Evolutionary conservation across 2,797 vertebrate genomes (phyloP).

Genomic region (Somateria mollissima): DNA sequence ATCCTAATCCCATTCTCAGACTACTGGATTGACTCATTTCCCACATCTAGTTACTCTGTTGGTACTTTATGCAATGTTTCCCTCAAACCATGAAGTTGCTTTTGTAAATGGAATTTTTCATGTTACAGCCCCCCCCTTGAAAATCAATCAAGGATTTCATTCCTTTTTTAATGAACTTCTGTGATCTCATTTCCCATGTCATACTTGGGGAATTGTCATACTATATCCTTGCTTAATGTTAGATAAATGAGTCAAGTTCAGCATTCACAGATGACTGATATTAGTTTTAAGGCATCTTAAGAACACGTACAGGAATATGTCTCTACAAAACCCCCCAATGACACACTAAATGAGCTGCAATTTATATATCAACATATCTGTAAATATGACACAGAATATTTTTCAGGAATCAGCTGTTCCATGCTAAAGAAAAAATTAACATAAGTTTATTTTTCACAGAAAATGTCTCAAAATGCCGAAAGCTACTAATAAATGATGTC

Average conservation of each 20-base stretch:
- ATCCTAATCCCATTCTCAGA: slow-evolving; percentile 56
- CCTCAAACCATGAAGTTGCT: background rate
- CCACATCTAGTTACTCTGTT: slow-evolving; percentile 23
- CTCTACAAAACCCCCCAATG: background rate
- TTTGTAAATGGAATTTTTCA: slow-evolving; percentile 11
- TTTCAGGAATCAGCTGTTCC: background rate
- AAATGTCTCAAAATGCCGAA: background rate
- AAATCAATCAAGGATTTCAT: background rate
- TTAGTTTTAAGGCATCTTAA: background rate
- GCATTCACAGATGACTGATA: background rate
- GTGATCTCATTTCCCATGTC: slow-evolving; percentile 26
- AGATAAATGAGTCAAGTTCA: background rate
- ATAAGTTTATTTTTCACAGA: background rate
- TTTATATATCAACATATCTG: background rate
- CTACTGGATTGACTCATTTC: slow-evolving; percentile 56
- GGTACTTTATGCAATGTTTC: background rate
- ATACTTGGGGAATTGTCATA: background rate
- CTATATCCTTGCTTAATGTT: background rate
- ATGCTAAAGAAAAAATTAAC: background rate
- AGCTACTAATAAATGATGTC: background rate
- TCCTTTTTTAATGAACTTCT: slow-evolving; percentile 17
- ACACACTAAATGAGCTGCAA: background rate
- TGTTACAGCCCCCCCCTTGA: background rate
- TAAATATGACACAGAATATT: background rate
- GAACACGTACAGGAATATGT: background rate